Evolutionary conservation across 2,888 invertebrate species (phyloP).

Genomic region (Zhengitettix transpicula): DNA sequence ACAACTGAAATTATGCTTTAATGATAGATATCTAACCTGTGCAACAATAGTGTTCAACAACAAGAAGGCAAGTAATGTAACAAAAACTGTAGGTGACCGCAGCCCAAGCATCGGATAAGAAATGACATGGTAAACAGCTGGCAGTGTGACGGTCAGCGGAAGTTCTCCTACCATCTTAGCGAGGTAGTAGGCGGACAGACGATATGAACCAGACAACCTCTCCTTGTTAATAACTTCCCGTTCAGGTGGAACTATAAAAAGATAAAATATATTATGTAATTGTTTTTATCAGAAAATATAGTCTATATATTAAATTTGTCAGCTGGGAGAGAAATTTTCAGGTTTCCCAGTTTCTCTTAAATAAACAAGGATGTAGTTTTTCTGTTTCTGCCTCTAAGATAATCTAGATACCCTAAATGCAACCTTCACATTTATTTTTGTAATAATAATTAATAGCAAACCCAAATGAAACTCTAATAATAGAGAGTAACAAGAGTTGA

Average conservation of each 20-base stretch:
- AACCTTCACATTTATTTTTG: too few relatives aligned
- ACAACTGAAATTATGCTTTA: too few relatives aligned
- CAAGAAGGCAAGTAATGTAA: constrained; percentile 48
- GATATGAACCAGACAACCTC: constrained; percentile 57
- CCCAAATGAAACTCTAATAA: too few relatives aligned
- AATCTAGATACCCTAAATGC: too few relatives aligned
- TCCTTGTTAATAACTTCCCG: constrained; percentile 66
- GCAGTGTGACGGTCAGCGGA: constrained; percentile 54
- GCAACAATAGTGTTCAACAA: constrained; percentile 55
- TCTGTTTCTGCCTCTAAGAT: too few relatives aligned
- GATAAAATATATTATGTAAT: not conserved
- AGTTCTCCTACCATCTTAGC: constrained; percentile 69
- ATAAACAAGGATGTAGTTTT: too few relatives aligned
- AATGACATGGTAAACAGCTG: constrained; percentile 57
- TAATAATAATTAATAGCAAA: too few relatives aligned
- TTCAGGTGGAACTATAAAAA: constrained; percentile 52
- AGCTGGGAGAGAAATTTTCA: too few relatives aligned
- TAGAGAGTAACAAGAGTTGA: too few relatives aligned
- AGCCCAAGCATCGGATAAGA: constrained; percentile 61
- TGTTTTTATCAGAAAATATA: not conserved
- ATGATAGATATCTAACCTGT: constrained; percentile 30
- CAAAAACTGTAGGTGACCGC: constrained; percentile 45
- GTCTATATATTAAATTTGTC: too few relatives aligned
- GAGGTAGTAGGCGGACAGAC: constrained; percentile 62
- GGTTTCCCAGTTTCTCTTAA: too few relatives aligned